Evolutionary conservation across 2,113 vertebrate genomes (phyloP).

Genomic region (Ceyx cyanopectus): DNA sequence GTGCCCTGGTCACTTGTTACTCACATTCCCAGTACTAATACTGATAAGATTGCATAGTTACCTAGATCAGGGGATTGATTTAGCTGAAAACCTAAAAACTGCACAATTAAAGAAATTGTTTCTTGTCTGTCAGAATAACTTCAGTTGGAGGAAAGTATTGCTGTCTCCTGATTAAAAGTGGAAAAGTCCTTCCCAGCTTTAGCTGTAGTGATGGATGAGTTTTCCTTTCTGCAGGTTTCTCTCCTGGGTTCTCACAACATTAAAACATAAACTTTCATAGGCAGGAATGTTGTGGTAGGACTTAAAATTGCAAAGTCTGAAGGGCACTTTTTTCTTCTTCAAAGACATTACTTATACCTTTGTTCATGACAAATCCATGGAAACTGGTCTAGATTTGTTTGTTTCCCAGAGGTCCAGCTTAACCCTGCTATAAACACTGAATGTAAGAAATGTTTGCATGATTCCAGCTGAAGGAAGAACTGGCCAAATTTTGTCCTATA

Average conservation of each 20-base stretch:
- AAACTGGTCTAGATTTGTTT: neutral
- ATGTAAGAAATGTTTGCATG: neutral
- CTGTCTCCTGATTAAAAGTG: neutral
- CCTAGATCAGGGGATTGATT: neutral
- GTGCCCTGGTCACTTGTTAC: neutral
- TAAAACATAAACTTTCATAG: conserved; percentile 32
- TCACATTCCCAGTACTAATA: neutral
- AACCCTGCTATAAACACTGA: neutral
- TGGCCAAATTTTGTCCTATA: neutral
- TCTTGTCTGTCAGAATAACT: neutral
- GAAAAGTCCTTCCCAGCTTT: neutral
- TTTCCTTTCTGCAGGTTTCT: neutral
- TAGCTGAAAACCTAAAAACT: neutral
- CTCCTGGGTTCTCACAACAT: neutral
- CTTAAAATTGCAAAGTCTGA: neutral
- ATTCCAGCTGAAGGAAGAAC: neutral
- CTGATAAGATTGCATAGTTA: neutral
- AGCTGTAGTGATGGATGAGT: conserved; percentile 1
- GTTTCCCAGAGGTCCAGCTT: neutral
- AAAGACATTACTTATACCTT: neutral
- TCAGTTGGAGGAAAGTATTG: neutral
- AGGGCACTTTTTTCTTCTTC: neutral
- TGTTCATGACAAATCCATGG: conserved; percentile 1
- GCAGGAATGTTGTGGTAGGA: neutral
- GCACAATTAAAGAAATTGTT: neutral